A percentile compares a stretch with the other conserved stretches of the same genome.
Conservation (phyloP, 1,140 invertebrate species). For the Bombus polaris region DNA sequence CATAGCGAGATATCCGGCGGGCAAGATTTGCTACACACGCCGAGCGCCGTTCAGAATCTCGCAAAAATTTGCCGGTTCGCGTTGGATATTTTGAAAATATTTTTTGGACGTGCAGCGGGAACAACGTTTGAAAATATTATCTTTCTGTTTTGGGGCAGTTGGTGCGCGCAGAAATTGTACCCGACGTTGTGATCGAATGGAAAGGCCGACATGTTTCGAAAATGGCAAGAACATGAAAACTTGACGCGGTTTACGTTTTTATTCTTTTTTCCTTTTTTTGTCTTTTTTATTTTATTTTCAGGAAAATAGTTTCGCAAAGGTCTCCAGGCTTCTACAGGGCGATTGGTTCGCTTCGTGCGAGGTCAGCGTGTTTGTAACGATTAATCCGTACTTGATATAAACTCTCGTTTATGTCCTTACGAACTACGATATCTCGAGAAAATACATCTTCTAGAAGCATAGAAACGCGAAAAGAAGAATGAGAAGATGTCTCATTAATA, state of each 20-base stretch:
- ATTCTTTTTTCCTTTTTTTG: fast-evolving
- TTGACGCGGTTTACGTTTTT: background rate
- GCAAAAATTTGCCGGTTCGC: background rate
- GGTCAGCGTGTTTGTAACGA: background rate
- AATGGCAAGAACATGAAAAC: background rate
- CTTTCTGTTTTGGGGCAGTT: background rate
- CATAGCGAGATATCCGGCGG: background rate
- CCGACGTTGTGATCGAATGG: background rate
- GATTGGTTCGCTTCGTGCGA: background rate
- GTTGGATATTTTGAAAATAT: slow-evolving; percentile 10
- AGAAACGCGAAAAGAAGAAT: slow-evolving; percentile 19
- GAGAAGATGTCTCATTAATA: slow-evolving; percentile 49
- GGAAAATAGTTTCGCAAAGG: background rate
- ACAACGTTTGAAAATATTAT: slow-evolving; percentile 1
- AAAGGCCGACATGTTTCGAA: background rate
- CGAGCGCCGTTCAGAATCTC: background rate
- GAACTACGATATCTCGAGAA: background rate
- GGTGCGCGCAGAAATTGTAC: background rate
- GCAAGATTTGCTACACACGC: background rate
- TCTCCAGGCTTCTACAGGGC: too few relatives aligned
- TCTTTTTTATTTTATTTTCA: background rate
- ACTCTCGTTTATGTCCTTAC: background rate
- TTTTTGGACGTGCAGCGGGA: background rate
- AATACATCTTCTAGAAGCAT: slow-evolving; percentile 1
- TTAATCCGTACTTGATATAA: background rate